Evolutionary conservation across 2,113 vertebrate genomes (phyloP), one percentile per base, ranked within the genome.

Genomic region (Sus scrofa): DNA sequence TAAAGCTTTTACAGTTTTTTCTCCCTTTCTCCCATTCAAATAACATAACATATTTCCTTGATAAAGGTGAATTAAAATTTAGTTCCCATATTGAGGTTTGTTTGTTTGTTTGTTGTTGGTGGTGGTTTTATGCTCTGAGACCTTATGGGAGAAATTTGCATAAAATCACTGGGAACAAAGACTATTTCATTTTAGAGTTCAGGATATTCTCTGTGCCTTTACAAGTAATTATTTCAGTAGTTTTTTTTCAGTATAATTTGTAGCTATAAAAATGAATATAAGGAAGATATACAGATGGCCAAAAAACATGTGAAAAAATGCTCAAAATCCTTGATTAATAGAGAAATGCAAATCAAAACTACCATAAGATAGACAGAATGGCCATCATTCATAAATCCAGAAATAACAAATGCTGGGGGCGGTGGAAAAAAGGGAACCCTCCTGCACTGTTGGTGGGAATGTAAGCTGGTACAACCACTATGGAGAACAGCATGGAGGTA

Each of bases 41-140:
- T n/a, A n/a, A n/a, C n/a, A 44, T 92, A n/a, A 68, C 30, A 78
- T 70, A 56, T 58, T 96, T 83, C 11, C 56, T 39, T 94, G 75
- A 4, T 94, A 56, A 92, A 97, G 52, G 63, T 87, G 16, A 89
- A 58, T 37, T 67, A 60, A 84, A 86, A 89, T 95, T 82, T 71
- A 39, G 27, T 63, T 65, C 56, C 22, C 27, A 6, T 74, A 54
- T 65, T 91, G 37, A 62, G 44, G 14, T 68, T 15, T 39, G 75
- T 67, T 34, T 19, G 39, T 92, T 74, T 32, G 22, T n/a, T 6
- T 73, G 1, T 71, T 50, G 44, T 4, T 30, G 81, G 27, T 86
- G 2, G 4, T 71, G 5, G 5, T 73, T 96, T 88, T 63, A 32
- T 87, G 39, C 13, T 24, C 39, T 68, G 63, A 85, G 62, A 81